Conservation (phyloP, 2,797 vertebrate species). For the Poecilia velifera region DNA sequence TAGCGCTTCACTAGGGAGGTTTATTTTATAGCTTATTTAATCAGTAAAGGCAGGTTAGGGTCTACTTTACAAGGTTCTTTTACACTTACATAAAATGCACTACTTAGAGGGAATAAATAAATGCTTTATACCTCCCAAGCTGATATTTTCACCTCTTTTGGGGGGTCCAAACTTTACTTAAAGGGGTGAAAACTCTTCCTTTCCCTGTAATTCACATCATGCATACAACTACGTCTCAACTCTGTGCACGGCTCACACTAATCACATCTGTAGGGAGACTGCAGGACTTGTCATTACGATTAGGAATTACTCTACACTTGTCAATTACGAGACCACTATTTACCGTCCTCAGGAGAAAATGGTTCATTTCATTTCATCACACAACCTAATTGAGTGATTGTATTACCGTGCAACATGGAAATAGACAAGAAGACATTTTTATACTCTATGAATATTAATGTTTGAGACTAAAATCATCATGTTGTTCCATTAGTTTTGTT, state of each 20-base stretch:
- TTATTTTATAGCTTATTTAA: slow-evolving; percentile 1
- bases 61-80: background rate
- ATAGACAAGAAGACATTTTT: slow-evolving; percentile 68
- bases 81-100: background rate
- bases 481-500: slow-evolving; percentile 53
- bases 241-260: slow-evolving; percentile 26
- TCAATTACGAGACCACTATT: slow-evolving; percentile 74
- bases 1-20: background rate
- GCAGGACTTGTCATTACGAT: slow-evolving; percentile 67
- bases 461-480: slow-evolving; percentile 52
- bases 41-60: background rate
- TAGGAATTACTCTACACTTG: slow-evolving; percentile 70
- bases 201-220: background rate
- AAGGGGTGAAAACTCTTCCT: background rate
- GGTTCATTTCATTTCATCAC: slow-evolving; percentile 79
- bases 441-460: slow-evolving; percentile 67
- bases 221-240: slow-evolving; percentile 1
- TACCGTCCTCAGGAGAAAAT: slow-evolving; percentile 76
- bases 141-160: background rate
- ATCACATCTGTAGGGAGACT: slow-evolving; percentile 45
- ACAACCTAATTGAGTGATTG: slow-evolving; percentile 76
- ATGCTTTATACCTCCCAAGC: background rate
- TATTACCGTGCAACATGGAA: slow-evolving; percentile 70
- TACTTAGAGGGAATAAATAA: background rate
- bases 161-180: background rate